These are phyloP conservation scores for Delphinapterus leucas DNA, from an alignment of 2,113 vertebrate species.

Conservation along the genomic window DNA sequence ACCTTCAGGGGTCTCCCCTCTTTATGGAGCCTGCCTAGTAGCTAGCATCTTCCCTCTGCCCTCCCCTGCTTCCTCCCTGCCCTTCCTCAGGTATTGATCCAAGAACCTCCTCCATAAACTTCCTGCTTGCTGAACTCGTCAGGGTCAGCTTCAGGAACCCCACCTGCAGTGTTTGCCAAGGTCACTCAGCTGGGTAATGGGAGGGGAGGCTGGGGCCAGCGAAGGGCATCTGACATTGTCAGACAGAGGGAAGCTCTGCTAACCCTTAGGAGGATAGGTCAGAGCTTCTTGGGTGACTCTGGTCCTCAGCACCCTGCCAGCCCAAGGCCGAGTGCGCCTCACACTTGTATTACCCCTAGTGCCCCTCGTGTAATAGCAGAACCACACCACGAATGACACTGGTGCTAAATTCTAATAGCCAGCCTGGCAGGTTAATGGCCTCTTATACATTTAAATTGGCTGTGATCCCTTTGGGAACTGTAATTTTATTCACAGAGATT, in stretches of 20 bases:
- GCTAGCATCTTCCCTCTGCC: not conserved
- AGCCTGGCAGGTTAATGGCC: constrained; percentile 68
- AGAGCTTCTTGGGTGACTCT: not conserved
- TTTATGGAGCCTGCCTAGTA: not conserved
- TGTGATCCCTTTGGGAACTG: constrained; percentile 78
- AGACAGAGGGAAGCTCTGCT: not conserved
- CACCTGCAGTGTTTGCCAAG: not conserved
- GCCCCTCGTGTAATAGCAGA: constrained; percentile 60
- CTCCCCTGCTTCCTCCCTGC: not conserved
- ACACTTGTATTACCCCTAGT: constrained; percentile 50
- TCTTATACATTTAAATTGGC: constrained; percentile 80
- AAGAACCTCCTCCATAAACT: not conserved
- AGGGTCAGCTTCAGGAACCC: not conserved
- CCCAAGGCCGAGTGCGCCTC: constrained; percentile 8
- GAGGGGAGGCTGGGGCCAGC: not conserved
- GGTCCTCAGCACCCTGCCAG: not conserved
- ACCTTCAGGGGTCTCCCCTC: not conserved
- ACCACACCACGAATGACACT: constrained; percentile 64
- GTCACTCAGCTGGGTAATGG: not conserved
- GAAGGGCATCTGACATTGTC: not conserved
- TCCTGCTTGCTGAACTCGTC: not conserved
- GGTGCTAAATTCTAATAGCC: constrained; percentile 70
- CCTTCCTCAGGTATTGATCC: not conserved
- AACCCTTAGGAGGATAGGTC: not conserved
- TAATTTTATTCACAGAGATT: constrained; percentile 81